Conservation (phyloP, 2,888 invertebrate species). For the Elegia similella region DNA sequence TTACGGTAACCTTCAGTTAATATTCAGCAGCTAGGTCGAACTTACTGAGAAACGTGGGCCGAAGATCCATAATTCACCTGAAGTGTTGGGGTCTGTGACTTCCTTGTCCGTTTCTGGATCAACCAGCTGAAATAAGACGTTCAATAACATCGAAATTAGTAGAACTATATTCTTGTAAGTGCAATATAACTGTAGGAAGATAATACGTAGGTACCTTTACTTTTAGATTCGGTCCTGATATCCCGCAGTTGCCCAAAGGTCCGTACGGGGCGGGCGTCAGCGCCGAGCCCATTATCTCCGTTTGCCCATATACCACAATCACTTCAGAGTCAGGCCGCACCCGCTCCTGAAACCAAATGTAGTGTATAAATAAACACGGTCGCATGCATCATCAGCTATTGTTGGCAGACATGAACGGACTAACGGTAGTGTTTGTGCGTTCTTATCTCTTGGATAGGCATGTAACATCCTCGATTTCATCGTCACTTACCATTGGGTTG, state of each 20-base stretch:
- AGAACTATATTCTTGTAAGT: no score
- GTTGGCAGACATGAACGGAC: no score
- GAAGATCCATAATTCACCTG: constrained; percentile 56
- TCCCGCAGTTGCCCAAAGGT: constrained; percentile 51
- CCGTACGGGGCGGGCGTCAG: constrained; percentile 36
- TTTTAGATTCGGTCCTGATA: constrained; percentile 19
- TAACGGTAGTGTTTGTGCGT: no score
- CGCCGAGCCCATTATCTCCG: constrained; percentile 52
- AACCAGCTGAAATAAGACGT: constrained; percentile 46
- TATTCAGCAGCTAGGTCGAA: no score
- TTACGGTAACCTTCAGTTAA: no score
- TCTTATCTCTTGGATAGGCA: no score
- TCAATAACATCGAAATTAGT: background rate
- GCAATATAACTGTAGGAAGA: no score
- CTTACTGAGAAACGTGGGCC: constrained; percentile 50
- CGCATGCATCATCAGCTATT: no score
- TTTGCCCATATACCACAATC: constrained; percentile 52
- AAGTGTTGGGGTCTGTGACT: constrained; percentile 51
- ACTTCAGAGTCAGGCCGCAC: constrained; percentile 33
- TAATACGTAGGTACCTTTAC: constrained; percentile 46
- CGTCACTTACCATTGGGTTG: no score
- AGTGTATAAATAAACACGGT: no score
- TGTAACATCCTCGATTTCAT: no score
- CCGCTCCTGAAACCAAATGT: constrained; percentile 39
- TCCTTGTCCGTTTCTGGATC: constrained; percentile 53